These are phyloP conservation scores for Himalopsyche tibetana DNA, from an alignment of 2,888 invertebrate species.

Conservation along the genomic window DNA sequence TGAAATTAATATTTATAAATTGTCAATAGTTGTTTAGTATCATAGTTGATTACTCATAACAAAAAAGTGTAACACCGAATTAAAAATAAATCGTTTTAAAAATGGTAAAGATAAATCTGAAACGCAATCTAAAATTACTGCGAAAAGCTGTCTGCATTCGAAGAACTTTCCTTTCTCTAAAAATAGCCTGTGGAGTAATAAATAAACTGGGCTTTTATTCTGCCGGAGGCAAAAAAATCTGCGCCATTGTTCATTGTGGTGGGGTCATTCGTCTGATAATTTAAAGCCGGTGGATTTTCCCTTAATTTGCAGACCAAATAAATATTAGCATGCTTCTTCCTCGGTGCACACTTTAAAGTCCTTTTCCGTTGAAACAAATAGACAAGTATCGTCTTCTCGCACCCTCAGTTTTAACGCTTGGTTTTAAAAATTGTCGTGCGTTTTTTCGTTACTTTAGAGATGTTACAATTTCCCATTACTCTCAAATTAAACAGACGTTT, in stretches of 20 bases:
- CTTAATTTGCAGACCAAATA: slow-evolving; percentile 61
- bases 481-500: not conserved
- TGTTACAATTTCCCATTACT: not conserved
- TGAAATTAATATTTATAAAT: too few relatives aligned
- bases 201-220: slow-evolving; percentile 62
- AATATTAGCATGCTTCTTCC: slow-evolving; percentile 55
- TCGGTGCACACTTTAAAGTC: not conserved
- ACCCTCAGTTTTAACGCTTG: not conserved
- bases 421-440: not conserved
- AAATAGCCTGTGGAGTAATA: slow-evolving; percentile 45
- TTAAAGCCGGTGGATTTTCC: slow-evolving; percentile 51
- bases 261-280: slow-evolving; percentile 60
- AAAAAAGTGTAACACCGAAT: not conserved
- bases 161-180: slow-evolving; percentile 11
- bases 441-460: not conserved
- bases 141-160: slow-evolving; percentile 22
- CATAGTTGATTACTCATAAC: too few relatives aligned
- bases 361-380: not conserved
- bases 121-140: slow-evolving; percentile 34
- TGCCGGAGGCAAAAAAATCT: slow-evolving; percentile 49
- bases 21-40: too few relatives aligned
- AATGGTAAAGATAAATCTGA: not conserved
- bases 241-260: slow-evolving; percentile 57
- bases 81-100: not conserved
- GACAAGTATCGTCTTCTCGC: not conserved